Evolutionary conservation across 2,888 invertebrate genomes (phyloP).

Genomic region (Drosophila austrosaltans): DNA sequence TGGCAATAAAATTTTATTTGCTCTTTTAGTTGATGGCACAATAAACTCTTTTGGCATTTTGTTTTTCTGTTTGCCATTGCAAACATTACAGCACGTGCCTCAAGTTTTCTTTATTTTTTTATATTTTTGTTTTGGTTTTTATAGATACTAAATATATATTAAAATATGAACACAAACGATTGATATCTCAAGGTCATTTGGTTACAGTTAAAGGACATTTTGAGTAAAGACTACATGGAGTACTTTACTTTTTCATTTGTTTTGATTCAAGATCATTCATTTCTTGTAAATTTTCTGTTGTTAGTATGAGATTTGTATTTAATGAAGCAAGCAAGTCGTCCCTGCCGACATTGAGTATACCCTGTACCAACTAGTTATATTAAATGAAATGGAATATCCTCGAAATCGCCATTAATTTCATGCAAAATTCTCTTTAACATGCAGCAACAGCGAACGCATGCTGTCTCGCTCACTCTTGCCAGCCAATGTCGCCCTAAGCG

Average conservation of each 20-base stretch:
- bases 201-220: background rate
- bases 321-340: too few species aligned
- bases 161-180: slow-evolving; percentile 35
- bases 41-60: slow-evolving; percentile 73
- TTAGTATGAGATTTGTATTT: too few species aligned
- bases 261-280: background rate
- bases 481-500: too few species aligned
- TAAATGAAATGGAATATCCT: too few species aligned
- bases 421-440: too few species aligned
- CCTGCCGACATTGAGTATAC: too few species aligned
- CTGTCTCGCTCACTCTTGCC: too few species aligned
- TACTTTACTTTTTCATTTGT: background rate
- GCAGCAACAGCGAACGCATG: too few species aligned
- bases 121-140: slow-evolving; percentile 34
- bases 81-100: slow-evolving; percentile 64
- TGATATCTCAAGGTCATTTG: slow-evolving; percentile 63
- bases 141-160: slow-evolving; percentile 14
- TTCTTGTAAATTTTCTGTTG: too few species aligned
- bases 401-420: too few species aligned
- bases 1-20: slow-evolving; percentile 79
- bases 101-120: slow-evolving; percentile 23
- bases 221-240: background rate
- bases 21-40: slow-evolving; percentile 78
- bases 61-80: slow-evolving; percentile 25
- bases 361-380: too few species aligned